Conservation (phyloP, 1,140 invertebrate species). For the Triops cancriformis region DNA sequence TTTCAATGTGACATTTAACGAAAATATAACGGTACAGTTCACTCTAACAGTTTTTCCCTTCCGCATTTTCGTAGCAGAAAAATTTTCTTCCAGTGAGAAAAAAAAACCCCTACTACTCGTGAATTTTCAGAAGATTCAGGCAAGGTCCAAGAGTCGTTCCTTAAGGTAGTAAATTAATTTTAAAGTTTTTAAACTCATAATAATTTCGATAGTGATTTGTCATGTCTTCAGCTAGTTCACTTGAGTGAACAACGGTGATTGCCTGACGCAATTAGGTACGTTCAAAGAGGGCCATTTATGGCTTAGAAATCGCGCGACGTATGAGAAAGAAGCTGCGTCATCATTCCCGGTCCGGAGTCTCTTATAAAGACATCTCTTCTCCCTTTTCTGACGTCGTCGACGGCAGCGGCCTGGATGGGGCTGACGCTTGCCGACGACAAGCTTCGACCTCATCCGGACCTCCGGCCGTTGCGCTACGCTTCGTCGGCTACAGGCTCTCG, state of each 20-base stretch:
- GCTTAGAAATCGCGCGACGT: background rate
- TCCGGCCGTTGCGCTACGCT: conserved; percentile 22
- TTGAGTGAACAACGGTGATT: background rate
- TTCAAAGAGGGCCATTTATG: background rate
- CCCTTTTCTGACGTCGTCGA: conserved; percentile 3
- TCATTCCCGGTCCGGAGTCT: background rate
- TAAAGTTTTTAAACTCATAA: no score
- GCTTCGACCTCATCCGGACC: conserved; percentile 16
- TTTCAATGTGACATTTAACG: background rate
- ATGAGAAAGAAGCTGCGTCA: conserved; percentile 1
- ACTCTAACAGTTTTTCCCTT: no score
- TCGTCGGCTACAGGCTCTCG: conserved; percentile 20
- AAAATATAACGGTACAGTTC: background rate
- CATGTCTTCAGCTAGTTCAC: background rate
- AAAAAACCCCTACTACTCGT: no score
- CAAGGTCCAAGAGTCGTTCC: no score
- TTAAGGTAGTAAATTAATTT: no score
- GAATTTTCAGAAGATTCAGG: no score
- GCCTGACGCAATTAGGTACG: background rate
- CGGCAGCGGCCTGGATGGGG: background rate
- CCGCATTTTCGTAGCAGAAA: no score
- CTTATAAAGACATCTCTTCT: conserved; percentile 11
- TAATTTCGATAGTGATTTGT: background rate
- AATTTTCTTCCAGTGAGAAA: no score
- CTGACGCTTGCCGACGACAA: conserved; percentile 4